Evolutionary conservation across 2,797 vertebrate genomes (phyloP).

Genomic region (Kryptopterus vitreolus): DNA sequence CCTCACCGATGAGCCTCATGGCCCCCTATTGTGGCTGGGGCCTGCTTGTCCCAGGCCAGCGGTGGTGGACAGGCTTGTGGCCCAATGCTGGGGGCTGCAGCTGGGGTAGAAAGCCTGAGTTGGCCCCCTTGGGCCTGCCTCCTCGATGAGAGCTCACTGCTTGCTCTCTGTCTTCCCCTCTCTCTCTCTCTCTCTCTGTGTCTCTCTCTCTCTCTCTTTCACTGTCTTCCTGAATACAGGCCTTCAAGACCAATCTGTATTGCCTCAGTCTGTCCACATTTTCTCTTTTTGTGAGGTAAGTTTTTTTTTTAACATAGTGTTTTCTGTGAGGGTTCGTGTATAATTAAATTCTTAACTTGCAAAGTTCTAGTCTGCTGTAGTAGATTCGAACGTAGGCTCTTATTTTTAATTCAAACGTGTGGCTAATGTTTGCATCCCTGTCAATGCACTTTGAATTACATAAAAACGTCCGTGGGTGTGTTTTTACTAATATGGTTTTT

Average conservation of each 20-base stretch:
- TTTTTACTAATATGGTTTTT: not conserved
- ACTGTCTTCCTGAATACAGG: slow-evolving; percentile 49
- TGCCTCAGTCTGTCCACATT: slow-evolving; percentile 42
- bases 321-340: slow-evolving; percentile 20
- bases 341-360: not conserved
- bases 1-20: slow-evolving; percentile 80
- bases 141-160: slow-evolving; percentile 55
- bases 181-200: slow-evolving; percentile 19
- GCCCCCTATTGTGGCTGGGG: slow-evolving; percentile 82
- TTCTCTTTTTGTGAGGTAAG: slow-evolving; percentile 47
- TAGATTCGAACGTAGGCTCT: not conserved
- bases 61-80: slow-evolving; percentile 64
- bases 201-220: slow-evolving; percentile 35
- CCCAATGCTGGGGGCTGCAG: slow-evolving; percentile 69
- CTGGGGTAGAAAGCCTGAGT: slow-evolving; percentile 67
- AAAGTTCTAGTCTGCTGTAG: slow-evolving; percentile 3
- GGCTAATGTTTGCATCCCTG: not conserved
- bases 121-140: slow-evolving; percentile 56
- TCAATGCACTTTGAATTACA: not conserved
- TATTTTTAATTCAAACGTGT: slow-evolving; percentile 11
- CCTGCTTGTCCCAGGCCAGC: slow-evolving; percentile 74
- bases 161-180: slow-evolving; percentile 17
- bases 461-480: not conserved
- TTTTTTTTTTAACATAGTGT: slow-evolving; percentile 33
- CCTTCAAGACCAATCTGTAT: slow-evolving; percentile 44